Evolutionary conservation across 2,797 vertebrate genomes (phyloP), one percentile per base, ranked within the genome.

Genomic region (Micromesistius poutassou): DNA sequence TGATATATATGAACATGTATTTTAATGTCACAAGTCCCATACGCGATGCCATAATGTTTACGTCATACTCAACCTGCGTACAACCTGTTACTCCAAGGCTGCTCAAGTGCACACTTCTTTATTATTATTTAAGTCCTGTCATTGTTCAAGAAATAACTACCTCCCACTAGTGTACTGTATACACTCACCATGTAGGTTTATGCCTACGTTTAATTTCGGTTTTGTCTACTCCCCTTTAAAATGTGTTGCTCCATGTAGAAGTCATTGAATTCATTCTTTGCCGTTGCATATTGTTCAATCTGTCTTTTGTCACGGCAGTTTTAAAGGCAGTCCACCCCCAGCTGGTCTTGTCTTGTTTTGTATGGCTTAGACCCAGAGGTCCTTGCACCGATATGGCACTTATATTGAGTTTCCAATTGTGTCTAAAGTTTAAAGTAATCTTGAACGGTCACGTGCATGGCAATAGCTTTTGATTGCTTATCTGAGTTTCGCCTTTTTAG

Each of bases 301-400:
- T 73, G 76, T 76, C 72, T 77, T 84, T 91, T 82, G 88, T 40
- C 84, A 90, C 86, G 83, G 77, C 82, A 85, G 74, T 81, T 36
- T 33, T 36, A 75, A 66, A 76, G 9, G 80, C 82, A 74, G 68
- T 80, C 77, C 80, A 72, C 77, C 74, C 72, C 68, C 80, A 40
- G 62, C 84, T 66, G 62, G 62, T 12, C 25, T 1, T 62, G 55
- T 50, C 22, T 12, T 55, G 46, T 12, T 46, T 62, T 62, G 6
- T 62, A 62, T 62, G n/a, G 55, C 55, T 19, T 55, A 55, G 4
- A 62, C 62, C 25, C 62, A 68, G 22, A 62, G 55, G 55, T 62
- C 55, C 55, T 22, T 50, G 14, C 46, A 2, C 46, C 4, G 50
- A n/a, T 14, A 30, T 70, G 12, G 62, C 30, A 1, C 13, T 73